These are phyloP conservation scores for Daboia siamensis DNA, from an alignment of 2,113 vertebrate species.

Conservation along the genomic window DNA sequence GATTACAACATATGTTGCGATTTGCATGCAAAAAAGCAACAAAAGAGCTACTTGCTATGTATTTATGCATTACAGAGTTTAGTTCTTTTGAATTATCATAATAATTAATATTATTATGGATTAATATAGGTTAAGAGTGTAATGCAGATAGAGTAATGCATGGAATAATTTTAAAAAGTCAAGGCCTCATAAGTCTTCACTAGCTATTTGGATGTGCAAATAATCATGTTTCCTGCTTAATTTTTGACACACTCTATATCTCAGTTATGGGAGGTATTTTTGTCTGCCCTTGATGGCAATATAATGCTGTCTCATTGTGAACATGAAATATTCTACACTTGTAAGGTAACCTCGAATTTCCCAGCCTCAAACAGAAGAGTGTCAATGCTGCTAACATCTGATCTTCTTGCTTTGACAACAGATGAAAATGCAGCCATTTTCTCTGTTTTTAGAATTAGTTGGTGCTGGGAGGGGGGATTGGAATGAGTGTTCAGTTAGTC, in stretches of 20 bases:
- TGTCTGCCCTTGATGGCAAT: fast-evolving
- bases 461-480: too few relatives aligned
- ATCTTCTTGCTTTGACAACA: too few relatives aligned
- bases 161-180: neutral
- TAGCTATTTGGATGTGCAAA: neutral
- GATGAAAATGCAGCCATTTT: too few relatives aligned
- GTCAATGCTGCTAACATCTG: too few relatives aligned
- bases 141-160: neutral
- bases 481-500: too few relatives aligned
- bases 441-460: too few relatives aligned
- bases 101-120: neutral
- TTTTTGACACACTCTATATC: neutral
- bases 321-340: fast-evolving
- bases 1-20: neutral
- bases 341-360: neutral
- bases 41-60: neutral
- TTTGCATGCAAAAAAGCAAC: neutral
- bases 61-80: neutral
- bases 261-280: neutral
- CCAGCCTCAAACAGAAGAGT: neutral
- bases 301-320: fast-evolving
- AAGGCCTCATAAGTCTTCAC: neutral
- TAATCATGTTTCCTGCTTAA: neutral
- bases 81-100: neutral
- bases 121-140: neutral